Evolutionary conservation across 2,113 vertebrate species (phyloP).

Genomic region (Myiagra hebetior): DNA sequence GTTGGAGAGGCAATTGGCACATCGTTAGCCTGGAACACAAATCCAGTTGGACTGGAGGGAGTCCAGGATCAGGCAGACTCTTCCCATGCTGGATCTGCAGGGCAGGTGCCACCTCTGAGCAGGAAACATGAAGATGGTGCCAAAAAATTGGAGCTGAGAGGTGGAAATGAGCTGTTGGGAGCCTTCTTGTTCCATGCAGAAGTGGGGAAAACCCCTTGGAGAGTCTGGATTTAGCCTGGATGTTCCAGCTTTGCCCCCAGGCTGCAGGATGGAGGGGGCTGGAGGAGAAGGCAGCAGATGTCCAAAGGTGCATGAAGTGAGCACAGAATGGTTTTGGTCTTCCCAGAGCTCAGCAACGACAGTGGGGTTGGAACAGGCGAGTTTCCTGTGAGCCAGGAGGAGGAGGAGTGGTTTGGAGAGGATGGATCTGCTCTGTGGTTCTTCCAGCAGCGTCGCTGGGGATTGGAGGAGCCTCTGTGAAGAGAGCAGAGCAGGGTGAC

Average conservation of each 20-base stretch:
- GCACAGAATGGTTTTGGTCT: background rate
- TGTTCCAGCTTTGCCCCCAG: background rate
- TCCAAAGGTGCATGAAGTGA: too few relatives aligned
- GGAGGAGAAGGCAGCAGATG: background rate
- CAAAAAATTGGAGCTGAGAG: background rate
- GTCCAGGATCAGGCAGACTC: background rate
- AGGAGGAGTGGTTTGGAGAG: background rate
- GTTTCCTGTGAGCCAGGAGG: background rate
- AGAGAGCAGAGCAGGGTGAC: background rate
- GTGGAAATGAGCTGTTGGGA: background rate
- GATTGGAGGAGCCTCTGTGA: background rate
- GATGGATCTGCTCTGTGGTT: background rate
- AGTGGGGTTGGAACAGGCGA: background rate
- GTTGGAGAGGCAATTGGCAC: constrained; percentile 4
- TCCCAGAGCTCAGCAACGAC: background rate
- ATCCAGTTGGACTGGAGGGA: background rate
- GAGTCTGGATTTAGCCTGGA: background rate
- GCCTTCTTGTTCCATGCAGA: background rate
- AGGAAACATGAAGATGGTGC: background rate
- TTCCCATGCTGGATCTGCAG: background rate
- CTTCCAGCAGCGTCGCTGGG: background rate
- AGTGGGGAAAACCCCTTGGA: background rate
- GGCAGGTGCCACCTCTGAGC: background rate
- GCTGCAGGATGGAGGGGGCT: background rate
- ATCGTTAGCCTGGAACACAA: background rate